Evolutionary conservation across 2,113 vertebrate species (phyloP).

Genomic region (Etheostoma cragini): DNA sequence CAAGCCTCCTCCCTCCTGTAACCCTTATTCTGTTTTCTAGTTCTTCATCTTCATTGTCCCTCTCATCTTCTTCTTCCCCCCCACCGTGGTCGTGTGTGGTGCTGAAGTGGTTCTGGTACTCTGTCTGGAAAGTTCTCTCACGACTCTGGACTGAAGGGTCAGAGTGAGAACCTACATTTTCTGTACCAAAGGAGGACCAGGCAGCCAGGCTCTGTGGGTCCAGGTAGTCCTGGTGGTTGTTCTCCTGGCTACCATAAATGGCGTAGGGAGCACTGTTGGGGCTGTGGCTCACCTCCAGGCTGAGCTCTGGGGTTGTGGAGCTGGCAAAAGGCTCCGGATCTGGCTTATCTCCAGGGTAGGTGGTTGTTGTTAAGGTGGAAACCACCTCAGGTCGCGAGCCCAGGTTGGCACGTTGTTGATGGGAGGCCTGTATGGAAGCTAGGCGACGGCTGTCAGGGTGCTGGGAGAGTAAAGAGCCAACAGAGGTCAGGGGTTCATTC

Average conservation of each 20-base stretch:
- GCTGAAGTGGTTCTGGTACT: constrained; percentile 52
- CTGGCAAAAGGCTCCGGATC: constrained; percentile 40
- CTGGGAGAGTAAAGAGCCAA: constrained; percentile 84
- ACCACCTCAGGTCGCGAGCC: constrained; percentile 64
- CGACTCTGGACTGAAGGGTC: constrained; percentile 67
- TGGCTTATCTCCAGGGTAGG: constrained; percentile 32
- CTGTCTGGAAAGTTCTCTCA: constrained; percentile 63
- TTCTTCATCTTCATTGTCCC: constrained; percentile 59
- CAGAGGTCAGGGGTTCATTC: constrained; percentile 85
- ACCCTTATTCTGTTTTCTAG: constrained; percentile 52
- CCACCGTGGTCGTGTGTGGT: constrained; percentile 1
- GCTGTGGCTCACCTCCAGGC: constrained; percentile 56
- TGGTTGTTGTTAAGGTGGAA: constrained; percentile 38
- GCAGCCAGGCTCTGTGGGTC: constrained; percentile 81
- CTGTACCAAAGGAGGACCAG: constrained; percentile 83
- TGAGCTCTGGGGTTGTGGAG: constrained; percentile 39
- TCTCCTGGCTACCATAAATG: constrained; percentile 71
- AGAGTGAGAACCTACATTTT: constrained; percentile 75
- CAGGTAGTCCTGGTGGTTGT: constrained; percentile 65
- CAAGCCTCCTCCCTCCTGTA: constrained; percentile 46
- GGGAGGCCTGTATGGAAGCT: constrained; percentile 88
- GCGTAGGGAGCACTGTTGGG: constrained; percentile 66
- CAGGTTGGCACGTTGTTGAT: constrained; percentile 68
- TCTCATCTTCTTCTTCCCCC: constrained; percentile 57
- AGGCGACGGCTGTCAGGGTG: constrained; percentile 90